Evolutionary conservation across 2,797 vertebrate species (phyloP).

Genomic region (Semaprochilodus insignis): DNA sequence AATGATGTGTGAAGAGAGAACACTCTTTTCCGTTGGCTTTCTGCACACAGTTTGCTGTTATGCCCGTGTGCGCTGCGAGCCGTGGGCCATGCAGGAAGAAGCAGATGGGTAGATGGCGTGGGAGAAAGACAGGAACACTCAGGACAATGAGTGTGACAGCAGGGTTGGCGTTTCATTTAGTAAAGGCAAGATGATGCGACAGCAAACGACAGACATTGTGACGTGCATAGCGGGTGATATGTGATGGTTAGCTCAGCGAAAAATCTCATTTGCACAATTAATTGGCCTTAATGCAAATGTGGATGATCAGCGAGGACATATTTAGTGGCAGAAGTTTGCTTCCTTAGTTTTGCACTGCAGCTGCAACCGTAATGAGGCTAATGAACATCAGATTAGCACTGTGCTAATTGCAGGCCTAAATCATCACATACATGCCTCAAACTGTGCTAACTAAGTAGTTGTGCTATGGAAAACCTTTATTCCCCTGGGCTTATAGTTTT

Average conservation of each 20-base stretch:
- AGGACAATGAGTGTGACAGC: slow-evolving; percentile 18
- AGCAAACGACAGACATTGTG: background rate
- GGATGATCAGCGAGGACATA: background rate
- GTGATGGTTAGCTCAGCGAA: background rate
- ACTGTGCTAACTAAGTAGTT: no score
- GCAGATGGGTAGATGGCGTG: background rate
- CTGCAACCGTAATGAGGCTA: background rate
- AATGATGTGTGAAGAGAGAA: background rate
- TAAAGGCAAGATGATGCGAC: background rate
- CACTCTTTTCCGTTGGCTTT: background rate
- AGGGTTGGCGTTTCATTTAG: background rate
- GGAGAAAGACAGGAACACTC: slow-evolving; percentile 32
- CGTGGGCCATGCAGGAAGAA: slow-evolving; percentile 11
- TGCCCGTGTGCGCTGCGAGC: background rate
- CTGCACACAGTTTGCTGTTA: background rate
- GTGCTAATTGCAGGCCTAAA: no score
- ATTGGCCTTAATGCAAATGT: background rate
- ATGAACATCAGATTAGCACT: background rate
- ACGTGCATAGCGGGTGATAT: background rate
- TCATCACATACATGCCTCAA: no score
- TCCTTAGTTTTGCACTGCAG: background rate
- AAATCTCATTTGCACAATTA: background rate
- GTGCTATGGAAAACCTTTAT: no score
- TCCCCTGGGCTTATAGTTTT: no score
- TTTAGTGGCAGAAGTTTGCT: background rate